These are phyloP conservation scores for Syrmaticus mikado DNA, from an alignment of 2,113 vertebrate genomes.

Conservation along the genomic window DNA sequence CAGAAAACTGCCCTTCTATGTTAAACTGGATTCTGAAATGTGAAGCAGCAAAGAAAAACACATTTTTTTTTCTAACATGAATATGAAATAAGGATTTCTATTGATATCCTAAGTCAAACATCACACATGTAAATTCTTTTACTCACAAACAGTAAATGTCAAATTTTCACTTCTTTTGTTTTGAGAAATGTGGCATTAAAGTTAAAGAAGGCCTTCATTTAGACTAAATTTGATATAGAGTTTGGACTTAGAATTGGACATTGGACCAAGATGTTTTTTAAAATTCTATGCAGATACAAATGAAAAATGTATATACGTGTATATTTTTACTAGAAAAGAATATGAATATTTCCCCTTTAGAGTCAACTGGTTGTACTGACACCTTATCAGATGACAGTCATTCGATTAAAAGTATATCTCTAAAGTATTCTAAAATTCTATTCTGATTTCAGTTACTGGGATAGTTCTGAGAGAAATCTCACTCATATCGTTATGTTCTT, in stretches of 20 bases:
- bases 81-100: not conserved
- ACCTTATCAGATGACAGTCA: not conserved
- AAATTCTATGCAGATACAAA: not conserved
- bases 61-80: not conserved
- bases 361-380: not conserved
- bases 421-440: not conserved
- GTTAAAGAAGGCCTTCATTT: not conserved
- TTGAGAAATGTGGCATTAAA: not conserved
- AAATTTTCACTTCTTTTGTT: not conserved
- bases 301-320: accelerated
- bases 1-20: not conserved
- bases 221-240: not conserved
- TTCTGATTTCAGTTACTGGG: not conserved
- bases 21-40: not conserved
- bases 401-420: not conserved
- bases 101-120: not conserved
- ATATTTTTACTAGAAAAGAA: not conserved
- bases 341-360: not conserved
- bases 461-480: not conserved
- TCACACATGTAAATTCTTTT: not conserved
- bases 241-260: not conserved
- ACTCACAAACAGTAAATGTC: not conserved
- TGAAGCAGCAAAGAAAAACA: not conserved
- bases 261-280: not conserved
- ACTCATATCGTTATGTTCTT: not conserved